A percentile compares a stretch with the other conserved stretches of the same genome.
These are phyloP conservation scores for Julus scanicus DNA, from an alignment of 2,888 invertebrate species.

Conservation along the genomic window DNA sequence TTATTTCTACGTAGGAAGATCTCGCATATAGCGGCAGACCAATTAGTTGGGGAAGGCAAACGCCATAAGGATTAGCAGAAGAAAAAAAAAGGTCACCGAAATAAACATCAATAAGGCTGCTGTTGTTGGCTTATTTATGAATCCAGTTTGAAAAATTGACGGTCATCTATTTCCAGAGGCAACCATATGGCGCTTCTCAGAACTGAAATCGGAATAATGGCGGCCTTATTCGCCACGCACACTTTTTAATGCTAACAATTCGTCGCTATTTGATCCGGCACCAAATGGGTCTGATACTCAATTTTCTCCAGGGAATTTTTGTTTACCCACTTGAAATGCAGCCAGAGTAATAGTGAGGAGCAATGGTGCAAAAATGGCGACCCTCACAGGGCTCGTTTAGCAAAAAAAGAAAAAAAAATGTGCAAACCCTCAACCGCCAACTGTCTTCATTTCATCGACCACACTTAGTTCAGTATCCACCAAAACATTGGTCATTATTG, in stretches of 20 bases:
- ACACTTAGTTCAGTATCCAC: slow-evolving; percentile 20
- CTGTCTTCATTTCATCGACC: slow-evolving; percentile 27
- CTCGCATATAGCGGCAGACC: not conserved
- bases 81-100: not conserved
- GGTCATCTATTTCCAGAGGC: slow-evolving; percentile 26
- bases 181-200: slow-evolving; percentile 19
- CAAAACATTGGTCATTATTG: slow-evolving; percentile 19
- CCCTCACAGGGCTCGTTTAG: not conserved
- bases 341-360: not conserved
- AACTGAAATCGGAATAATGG: slow-evolving; percentile 12
- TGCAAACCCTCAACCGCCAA: not conserved
- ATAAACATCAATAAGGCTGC: slow-evolving; percentile 29
- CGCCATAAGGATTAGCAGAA: not conserved
- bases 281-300: slow-evolving; percentile 27
- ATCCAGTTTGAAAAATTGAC: slow-evolving; percentile 14
- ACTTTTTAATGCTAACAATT: slow-evolving; percentile 30
- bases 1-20: not conserved
- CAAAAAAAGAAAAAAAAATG: not conserved
- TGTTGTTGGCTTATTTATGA: slow-evolving; percentile 29
- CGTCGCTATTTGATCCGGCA: slow-evolving; percentile 5
- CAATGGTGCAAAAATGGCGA: not conserved
- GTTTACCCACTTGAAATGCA: not conserved
- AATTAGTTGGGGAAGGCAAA: not conserved
- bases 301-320: slow-evolving; percentile 1
- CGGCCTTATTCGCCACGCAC: not conserved